These are phyloP conservation scores for Empidonax alnorum DNA, from an alignment of 2,113 vertebrate species.

Conservation along the genomic window DNA sequence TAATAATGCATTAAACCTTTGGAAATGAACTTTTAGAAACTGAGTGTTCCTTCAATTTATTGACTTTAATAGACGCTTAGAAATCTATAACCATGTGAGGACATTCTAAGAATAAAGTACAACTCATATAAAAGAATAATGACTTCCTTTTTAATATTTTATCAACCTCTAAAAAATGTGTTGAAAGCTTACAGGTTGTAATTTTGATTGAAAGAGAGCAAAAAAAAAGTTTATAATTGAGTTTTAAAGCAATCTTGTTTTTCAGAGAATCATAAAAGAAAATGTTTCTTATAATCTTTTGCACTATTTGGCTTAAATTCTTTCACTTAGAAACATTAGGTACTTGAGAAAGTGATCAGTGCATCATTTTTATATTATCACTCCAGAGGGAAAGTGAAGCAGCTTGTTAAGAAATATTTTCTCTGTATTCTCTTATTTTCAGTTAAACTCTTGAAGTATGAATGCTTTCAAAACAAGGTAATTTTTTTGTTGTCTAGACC, in stretches of 20 bases:
- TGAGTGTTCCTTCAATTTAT: neutral
- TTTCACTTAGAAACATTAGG: neutral
- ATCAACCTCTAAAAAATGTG: neutral
- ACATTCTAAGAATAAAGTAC: neutral
- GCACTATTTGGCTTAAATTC: neutral
- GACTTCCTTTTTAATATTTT: constrained; percentile 15
- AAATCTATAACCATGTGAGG: neutral
- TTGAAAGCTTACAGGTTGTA: neutral
- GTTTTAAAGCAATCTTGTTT: neutral
- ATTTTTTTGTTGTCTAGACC: neutral
- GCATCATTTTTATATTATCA: neutral
- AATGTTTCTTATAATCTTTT: neutral
- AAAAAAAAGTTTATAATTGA: neutral
- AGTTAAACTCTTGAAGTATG: neutral
- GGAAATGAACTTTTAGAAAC: neutral
- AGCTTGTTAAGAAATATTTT: neutral
- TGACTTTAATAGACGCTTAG: neutral
- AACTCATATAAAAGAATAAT: neutral
- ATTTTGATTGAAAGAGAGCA: neutral
- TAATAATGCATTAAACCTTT: neutral
- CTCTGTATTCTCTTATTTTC: neutral
- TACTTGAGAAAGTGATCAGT: neutral
- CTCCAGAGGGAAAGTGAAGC: neutral
- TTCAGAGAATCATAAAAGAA: neutral
- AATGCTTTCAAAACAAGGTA: neutral